Percentiles rank a stretch among this genome's conserved stretches.
Conservation (phyloP, 2,797 vertebrate species). For the Spheniscus humboldti region DNA sequence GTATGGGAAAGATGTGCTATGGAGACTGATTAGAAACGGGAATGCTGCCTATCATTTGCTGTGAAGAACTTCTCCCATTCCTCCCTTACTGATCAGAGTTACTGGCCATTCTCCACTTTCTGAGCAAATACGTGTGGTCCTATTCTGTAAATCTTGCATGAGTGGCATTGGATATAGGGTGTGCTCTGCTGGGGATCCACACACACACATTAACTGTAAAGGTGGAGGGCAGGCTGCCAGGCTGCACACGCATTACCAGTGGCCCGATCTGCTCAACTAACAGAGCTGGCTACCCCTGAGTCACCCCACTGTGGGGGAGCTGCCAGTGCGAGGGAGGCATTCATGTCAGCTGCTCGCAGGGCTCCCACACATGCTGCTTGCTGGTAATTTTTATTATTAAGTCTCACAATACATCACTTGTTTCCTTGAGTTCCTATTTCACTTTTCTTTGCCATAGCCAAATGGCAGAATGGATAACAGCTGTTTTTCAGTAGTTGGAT, state of each 20-base stretch:
- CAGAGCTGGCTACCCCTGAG: neutral
- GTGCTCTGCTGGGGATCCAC: neutral
- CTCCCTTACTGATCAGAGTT: neutral
- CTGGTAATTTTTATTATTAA: neutral
- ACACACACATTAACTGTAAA: accelerated
- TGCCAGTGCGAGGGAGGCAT: neutral
- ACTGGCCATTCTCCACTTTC: neutral
- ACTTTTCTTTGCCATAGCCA: neutral
- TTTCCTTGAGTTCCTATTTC: neutral
- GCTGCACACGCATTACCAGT: neutral
- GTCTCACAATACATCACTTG: neutral
- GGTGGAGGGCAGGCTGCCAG: neutral
- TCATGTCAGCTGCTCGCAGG: neutral
- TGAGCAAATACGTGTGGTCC: neutral
- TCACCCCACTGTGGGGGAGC: neutral
- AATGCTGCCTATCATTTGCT: neutral
- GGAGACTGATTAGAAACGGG: neutral
- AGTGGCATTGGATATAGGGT: neutral
- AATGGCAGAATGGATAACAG: neutral
- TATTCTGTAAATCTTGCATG: neutral
- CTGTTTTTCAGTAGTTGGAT: neutral
- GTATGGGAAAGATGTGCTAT: neutral
- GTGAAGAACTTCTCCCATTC: neutral
- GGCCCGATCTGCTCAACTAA: neutral
- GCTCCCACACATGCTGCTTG: neutral